These are phyloP conservation scores for Thumatha senex DNA, from an alignment of 2,888 invertebrate genomes.

Conservation along the genomic window DNA sequence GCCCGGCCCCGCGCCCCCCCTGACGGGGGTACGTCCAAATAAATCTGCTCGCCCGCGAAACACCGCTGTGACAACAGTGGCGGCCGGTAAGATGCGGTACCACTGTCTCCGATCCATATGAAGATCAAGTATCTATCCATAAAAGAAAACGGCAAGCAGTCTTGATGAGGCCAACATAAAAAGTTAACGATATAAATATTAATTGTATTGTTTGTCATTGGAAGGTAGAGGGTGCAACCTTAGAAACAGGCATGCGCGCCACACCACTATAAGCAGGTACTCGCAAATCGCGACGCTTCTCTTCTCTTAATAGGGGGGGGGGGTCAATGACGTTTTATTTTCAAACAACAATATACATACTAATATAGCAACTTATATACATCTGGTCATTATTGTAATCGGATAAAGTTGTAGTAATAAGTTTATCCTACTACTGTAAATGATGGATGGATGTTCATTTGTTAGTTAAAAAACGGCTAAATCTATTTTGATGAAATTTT, in stretches of 20 bases:
- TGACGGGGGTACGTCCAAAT: conserved; percentile 82
- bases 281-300: conserved; percentile 67
- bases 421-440: too few species aligned
- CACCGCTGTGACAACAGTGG: conserved; percentile 83
- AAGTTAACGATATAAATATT: conserved; percentile 47
- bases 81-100: conserved; percentile 77
- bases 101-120: conserved; percentile 69
- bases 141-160: background rate
- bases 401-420: too few species aligned
- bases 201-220: conserved; percentile 72
- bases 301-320: conserved; percentile 51
- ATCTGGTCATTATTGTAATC: too few species aligned
- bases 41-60: conserved; percentile 84
- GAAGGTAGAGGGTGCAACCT: conserved; percentile 67
- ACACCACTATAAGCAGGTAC: conserved; percentile 51
- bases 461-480: too few species aligned
- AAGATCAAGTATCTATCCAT: conserved; percentile 5
- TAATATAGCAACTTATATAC: background rate
- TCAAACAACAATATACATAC: conserved; percentile 36
- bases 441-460: too few species aligned
- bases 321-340: conserved; percentile 69
- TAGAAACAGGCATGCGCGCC: conserved; percentile 78
- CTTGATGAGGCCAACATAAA: conserved; percentile 14
- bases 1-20: conserved; percentile 70
- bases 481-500: too few species aligned